Conservation (phyloP, 2,888 invertebrate genomes). For the Ceraclea dissimilis region DNA sequence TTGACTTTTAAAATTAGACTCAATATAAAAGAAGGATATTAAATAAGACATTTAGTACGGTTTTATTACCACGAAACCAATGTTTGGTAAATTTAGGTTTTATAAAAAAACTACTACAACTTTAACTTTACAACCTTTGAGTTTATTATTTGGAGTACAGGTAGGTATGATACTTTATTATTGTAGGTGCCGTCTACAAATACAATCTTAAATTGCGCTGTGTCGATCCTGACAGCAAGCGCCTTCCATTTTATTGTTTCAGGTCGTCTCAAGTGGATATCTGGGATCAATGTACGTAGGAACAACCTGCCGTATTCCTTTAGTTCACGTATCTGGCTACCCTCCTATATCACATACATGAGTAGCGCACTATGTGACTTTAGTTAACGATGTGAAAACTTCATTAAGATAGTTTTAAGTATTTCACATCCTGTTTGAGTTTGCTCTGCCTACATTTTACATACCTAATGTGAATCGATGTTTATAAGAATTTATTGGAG, state of each 20-base stretch:
- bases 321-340: too few relatives aligned
- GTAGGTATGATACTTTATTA: neutral
- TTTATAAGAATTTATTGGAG: too few relatives aligned
- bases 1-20: neutral
- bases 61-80: neutral
- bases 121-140: neutral
- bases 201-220: neutral
- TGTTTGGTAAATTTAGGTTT: neutral
- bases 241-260: neutral
- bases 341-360: too few relatives aligned
- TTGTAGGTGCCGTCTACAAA: neutral
- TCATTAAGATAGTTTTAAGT: too few relatives aligned
- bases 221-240: neutral
- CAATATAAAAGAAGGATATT: neutral
- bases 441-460: too few relatives aligned
- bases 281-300: neutral
- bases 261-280: neutral
- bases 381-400: too few relatives aligned
- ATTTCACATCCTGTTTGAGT: too few relatives aligned
- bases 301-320: neutral
- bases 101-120: neutral
- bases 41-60: neutral
- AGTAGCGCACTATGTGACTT: too few relatives aligned
- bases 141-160: neutral
- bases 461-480: too few relatives aligned